A percentile compares a stretch with the other conserved stretches of the same genome.
phyloP scores from a whole-genome alignment of 2,888 invertebrate species.

The Palloptera scutellata region DNA sequence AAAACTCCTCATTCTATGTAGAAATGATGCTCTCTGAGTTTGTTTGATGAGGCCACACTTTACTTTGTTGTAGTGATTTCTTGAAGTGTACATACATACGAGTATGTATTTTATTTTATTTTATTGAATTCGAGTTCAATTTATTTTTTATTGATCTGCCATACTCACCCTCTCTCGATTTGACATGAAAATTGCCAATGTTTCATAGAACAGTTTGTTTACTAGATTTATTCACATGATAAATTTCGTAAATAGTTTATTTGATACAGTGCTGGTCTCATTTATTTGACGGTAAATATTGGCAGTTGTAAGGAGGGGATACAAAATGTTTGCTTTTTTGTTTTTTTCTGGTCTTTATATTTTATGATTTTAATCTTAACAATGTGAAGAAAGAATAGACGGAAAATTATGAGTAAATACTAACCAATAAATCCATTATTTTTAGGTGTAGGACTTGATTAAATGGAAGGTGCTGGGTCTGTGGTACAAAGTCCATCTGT shows the following conservation, averaged over 20 bases:
- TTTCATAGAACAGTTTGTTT: conserved; percentile 42
- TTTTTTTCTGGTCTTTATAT: conserved; percentile 26
- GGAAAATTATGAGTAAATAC: too few relatives aligned
- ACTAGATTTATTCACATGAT: too few relatives aligned
- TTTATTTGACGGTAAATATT: neutral
- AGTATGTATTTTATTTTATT: conserved; percentile 44
- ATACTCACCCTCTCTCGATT: conserved; percentile 54
- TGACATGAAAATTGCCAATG: conserved; percentile 59
- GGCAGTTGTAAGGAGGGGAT: too few relatives aligned
- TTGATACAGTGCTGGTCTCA: conserved; percentile 6
- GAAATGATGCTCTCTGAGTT: too few relatives aligned
- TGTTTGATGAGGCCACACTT: too few relatives aligned
- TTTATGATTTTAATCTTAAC: conserved; percentile 2
- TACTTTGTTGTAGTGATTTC: neutral
- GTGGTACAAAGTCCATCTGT: too few relatives aligned
- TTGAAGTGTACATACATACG: neutral
- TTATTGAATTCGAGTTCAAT: conserved; percentile 59
- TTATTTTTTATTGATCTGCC: conserved; percentile 60
- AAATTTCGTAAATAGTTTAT: conserved; percentile 36
- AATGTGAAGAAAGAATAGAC: too few relatives aligned
- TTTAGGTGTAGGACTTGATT: too few relatives aligned
- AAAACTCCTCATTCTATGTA: too few relatives aligned
- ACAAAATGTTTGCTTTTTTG: conserved; percentile 10
- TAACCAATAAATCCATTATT: too few relatives aligned
- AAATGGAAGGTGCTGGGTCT: too few relatives aligned